Conservation (phyloP, 2,888 invertebrate genomes). For the Microchrysa polita region DNA sequence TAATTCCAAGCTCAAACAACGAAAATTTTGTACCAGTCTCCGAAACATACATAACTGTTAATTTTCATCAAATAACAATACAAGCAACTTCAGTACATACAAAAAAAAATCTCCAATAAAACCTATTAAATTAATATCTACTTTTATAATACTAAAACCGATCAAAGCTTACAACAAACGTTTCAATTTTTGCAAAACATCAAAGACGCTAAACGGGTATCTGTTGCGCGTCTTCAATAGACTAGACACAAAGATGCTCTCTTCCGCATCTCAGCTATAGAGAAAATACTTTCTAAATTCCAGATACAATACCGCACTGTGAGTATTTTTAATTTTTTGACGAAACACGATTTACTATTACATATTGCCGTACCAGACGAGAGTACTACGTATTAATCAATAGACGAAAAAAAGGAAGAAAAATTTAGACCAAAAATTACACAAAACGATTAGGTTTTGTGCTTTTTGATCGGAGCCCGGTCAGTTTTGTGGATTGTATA, state of each 20-base stretch:
- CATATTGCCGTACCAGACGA: background rate
- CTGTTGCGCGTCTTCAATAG: too few relatives aligned
- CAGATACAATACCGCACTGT: background rate
- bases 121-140: background rate
- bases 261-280: background rate
- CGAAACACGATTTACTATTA: constrained; percentile 2
- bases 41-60: too few relatives aligned
- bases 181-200: constrained; percentile 5
- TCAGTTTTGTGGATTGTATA: background rate
- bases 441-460: background rate
- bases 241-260: too few relatives aligned
- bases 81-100: too few relatives aligned
- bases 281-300: constrained; percentile 6
- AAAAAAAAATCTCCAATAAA: background rate
- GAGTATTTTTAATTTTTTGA: background rate
- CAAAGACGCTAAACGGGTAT: too few relatives aligned
- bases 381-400: background rate
- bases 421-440: constrained; percentile 7
- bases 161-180: background rate
- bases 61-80: too few relatives aligned
- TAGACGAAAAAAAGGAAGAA: background rate
- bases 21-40: too few relatives aligned
- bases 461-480: too few relatives aligned
- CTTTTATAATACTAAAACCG: background rate
- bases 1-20: too few relatives aligned